Evolutionary conservation across 2,888 invertebrate species (phyloP), one percentile per base, ranked within the genome.

Genomic region (Drosophila conformis): DNA sequence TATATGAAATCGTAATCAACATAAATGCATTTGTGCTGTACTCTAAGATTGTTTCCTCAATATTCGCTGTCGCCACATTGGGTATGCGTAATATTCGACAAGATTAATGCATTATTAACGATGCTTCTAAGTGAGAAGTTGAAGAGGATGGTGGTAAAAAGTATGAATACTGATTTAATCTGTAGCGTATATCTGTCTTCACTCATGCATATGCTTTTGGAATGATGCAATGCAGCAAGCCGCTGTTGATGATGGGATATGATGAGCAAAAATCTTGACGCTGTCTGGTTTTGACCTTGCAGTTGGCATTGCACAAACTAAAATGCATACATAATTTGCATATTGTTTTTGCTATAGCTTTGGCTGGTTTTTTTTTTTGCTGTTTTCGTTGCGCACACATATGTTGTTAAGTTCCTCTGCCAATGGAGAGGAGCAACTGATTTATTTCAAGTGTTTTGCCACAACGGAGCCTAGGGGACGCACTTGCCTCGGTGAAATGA

Each of bases 401-500:
- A 53, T 79, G 76, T 33, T 63, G 38, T 53, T 52, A 29, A 53
- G 63, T 25, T 63, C 42, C 56, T n/a, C 61, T 48, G 58, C 35
- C 27, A 31, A 25, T 53, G 29, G 25, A 31, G 40, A 40, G 40
- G 29, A 31, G 40, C 40, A 57, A 36, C 54, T 77, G 77, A 89
- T 89, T 83, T 83, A 74, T 87, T 88, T 86, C 54, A 73, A 80
- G 74, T 80, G 68, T 66, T 78, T 83, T 62, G 63, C 67, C 60
- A 59, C 59, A 64, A 58, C 57, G 64, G 67, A 58, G 63, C 63
- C 63, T 57, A 36, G 62, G 40, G 25, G 40, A 63, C 36, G 54
- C 49, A 51, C 29, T 46, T 25, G 35, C 42, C 51, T 42, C 27
- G 52, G 35, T 38, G 18, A 62, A 77, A 76, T 88, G 78, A 86